Conservation (phyloP, 2,797 vertebrate species). For the Thripadectes ignobilis region DNA sequence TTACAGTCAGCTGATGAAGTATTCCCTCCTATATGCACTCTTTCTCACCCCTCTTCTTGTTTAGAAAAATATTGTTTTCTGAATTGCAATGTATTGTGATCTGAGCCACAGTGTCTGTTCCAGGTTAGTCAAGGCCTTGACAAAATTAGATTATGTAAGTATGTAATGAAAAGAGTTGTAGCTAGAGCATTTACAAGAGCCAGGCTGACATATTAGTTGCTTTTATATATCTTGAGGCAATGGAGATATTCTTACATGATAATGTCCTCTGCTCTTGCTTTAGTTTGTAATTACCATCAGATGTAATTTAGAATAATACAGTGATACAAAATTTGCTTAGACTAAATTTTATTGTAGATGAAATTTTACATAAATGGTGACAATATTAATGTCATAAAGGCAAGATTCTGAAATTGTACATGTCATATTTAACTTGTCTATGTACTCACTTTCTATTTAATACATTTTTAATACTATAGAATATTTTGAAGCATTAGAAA, state of each 20-base stretch:
- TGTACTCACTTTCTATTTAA: background rate
- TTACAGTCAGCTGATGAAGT: background rate
- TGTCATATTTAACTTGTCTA: background rate
- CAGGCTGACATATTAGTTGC: slow-evolving; percentile 29
- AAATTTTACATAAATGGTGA: background rate
- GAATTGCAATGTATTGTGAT: background rate
- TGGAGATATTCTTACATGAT: background rate
- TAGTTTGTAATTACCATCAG: slow-evolving; percentile 15
- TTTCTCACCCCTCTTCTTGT: background rate
- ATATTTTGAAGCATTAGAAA: background rate
- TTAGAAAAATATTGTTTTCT: slow-evolving; percentile 20
- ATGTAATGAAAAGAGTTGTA: slow-evolving; percentile 62
- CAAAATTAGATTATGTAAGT: slow-evolving; percentile 53
- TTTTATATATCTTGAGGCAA: slow-evolving; percentile 37
- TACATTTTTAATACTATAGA: background rate
- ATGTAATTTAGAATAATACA: background rate
- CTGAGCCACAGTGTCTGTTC: slow-evolving; percentile 33
- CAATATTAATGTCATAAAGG: background rate
- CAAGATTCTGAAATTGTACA: background rate
- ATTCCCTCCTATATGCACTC: background rate
- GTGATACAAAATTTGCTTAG: background rate
- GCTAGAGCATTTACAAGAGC: slow-evolving; percentile 35
- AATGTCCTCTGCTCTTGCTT: slow-evolving; percentile 12
- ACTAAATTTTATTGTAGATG: background rate
- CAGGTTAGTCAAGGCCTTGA: slow-evolving; percentile 54